Evolutionary conservation across 1,140 invertebrate genomes (phyloP), one percentile per base, ranked within the genome.

Genomic region (Nebria ingens): DNA sequence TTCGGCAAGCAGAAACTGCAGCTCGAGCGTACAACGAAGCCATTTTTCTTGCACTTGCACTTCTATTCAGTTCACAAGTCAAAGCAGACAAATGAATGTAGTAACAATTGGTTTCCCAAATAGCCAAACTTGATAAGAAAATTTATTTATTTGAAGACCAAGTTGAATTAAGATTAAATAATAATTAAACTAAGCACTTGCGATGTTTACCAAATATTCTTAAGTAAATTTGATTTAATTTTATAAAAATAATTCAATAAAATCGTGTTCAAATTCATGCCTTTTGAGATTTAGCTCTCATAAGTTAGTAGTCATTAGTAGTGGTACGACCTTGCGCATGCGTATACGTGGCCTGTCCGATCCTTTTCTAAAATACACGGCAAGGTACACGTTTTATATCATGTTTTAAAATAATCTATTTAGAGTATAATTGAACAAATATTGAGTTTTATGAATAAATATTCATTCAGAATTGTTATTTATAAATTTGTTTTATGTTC

Each of bases 11-110:
- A 60, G 70, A 70, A 59, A 76, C 64, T 29, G 75, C 63, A 60
- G 73, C 66, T 64, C 76, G 71, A 62, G 73, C 68, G 68, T 73
- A 76, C 56, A 80, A 68, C 56, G 76, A 76, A 70, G 79, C 79
- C 79, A 81, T 81, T 75, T 75, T 75, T 61, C 52, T 45, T 45
- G 40, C 40, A 45, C 40, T 45, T n/a, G n/a, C n/a, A n/a, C n/a
- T n/a, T n/a, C n/a, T n/a, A n/a, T n/a, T n/a, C n/a, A n/a, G n/a
- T n/a, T 29, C 25, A 29, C 25, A 29, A 4, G 25, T 4, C 25
- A 4, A 29, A 29, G n/a, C n/a, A 29, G 25, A 29, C 25, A 29
- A 29, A 29, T 29, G 25, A n/a, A n/a, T n/a, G n/a, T n/a, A 34
- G 25, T 6, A 34, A 34, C 25, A 34, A 34, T n/a, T 34, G 25